These are phyloP conservation scores for Pontoporia blainvillei DNA, from an alignment of 2,113 vertebrate species.

Conservation along the genomic window DNA sequence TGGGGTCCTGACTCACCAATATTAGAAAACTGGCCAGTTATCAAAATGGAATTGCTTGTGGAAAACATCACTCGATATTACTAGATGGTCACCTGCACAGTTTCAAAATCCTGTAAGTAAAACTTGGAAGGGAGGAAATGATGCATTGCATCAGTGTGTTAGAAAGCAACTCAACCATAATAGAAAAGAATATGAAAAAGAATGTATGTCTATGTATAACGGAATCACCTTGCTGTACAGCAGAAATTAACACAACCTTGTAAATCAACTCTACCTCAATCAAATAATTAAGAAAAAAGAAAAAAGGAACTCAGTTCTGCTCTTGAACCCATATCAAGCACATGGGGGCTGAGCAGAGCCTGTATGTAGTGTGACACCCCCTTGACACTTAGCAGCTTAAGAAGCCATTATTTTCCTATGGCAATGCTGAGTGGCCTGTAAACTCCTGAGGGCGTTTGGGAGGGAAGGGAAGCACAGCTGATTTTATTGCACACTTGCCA, in stretches of 20 bases:
- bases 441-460: not conserved
- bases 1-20: not conserved
- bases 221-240: not conserved
- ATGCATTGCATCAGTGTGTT: not conserved
- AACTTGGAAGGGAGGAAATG: not conserved
- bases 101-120: not conserved
- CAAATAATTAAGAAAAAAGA: not conserved
- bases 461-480: not conserved
- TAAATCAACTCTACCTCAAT: not conserved
- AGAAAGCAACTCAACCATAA: not conserved
- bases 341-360: not conserved
- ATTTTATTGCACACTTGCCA: not conserved
- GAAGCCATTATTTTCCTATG: not conserved
- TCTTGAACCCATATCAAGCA: not conserved
- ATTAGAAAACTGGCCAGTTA: not conserved
- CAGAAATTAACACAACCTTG: not conserved
- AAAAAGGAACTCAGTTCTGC: not conserved
- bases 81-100: not conserved
- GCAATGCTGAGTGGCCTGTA: not conserved
- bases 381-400: not conserved
- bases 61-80: not conserved
- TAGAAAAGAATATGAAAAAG: not conserved
- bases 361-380: rapidly evolving
- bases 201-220: not conserved
- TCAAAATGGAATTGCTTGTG: not conserved